phyloP scores from a whole-genome alignment of 2,113 vertebrate species.

The Canis aureus region DNA sequence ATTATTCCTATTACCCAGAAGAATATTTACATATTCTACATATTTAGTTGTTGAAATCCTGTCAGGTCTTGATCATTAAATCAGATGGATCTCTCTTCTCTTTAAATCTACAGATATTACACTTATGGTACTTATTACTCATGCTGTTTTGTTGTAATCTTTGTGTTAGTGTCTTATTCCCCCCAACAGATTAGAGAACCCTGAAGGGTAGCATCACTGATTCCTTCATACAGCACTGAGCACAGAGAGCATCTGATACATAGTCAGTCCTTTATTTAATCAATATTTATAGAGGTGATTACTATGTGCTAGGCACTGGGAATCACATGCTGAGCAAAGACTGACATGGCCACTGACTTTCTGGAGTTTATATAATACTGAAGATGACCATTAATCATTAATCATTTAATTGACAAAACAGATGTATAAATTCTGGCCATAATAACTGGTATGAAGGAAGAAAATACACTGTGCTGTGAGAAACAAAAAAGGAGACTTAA shows the following conservation, averaged over 20 bases:
- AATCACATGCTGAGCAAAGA: not conserved
- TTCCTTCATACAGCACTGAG: not conserved
- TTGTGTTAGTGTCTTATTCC: not conserved
- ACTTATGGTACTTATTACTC: not conserved
- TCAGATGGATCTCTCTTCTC: not conserved
- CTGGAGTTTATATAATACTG: not conserved
- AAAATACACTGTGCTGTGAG: not conserved
- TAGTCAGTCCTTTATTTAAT: not conserved
- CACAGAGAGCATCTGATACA: not conserved
- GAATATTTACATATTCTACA: not conserved
- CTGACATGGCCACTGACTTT: not conserved
- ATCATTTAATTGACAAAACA: not conserved
- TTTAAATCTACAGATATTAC: not conserved
- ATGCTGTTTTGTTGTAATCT: not conserved
- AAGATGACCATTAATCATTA: not conserved
- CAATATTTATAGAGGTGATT: not conserved
- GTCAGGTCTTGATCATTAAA: not conserved
- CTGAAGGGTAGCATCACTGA: not conserved
- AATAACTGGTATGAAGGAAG: not conserved
- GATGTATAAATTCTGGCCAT: not conserved
- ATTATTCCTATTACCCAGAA: not conserved
- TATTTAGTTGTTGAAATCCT: constrained; percentile 9
- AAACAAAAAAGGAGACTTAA: not conserved
- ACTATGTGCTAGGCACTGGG: not conserved
- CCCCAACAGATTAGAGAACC: not conserved